Percentiles rank a stretch among this genome's conserved stretches.
Evolutionary conservation across 2,797 vertebrate species (phyloP).

Genomic region (Gambusia yucatana): DNA sequence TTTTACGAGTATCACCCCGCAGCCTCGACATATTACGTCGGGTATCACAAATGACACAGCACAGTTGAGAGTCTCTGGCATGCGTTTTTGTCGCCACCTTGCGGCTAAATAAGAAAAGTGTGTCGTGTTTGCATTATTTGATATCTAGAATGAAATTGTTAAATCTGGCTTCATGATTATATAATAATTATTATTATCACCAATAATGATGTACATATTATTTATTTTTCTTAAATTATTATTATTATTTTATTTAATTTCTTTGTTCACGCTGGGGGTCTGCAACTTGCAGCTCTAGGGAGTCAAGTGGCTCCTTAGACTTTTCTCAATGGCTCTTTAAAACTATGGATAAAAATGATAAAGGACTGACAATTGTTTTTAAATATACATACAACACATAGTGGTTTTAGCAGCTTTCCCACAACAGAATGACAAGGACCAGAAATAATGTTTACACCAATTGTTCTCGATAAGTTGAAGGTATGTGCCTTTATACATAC

Average conservation of each 20-base stretch:
- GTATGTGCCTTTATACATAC: neutral
- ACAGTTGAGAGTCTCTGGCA: neutral
- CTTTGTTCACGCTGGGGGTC: neutral
- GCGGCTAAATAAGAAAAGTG: conserved; percentile 23
- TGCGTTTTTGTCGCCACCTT: conserved; percentile 35
- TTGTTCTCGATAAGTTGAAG: neutral
- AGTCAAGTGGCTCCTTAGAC: neutral
- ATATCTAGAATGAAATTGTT: too few species aligned
- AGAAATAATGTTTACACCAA: neutral
- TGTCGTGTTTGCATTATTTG: neutral
- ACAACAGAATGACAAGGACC: neutral
- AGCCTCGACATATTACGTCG: conserved; percentile 12
- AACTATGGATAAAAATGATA: neutral
- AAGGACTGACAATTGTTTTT: neutral
- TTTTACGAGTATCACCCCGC: neutral
- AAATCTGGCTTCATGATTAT: too few species aligned
- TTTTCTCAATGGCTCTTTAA: neutral
- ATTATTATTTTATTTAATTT: neutral
- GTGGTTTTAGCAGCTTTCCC: neutral
- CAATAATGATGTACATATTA: neutral
- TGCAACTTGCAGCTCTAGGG: neutral
- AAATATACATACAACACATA: neutral
- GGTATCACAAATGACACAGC: conserved; percentile 57
- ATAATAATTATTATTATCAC: neutral
- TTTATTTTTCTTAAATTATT: neutral